Evolutionary conservation across 2,888 invertebrate genomes (phyloP).

Genomic region (Phasia obesa): DNA sequence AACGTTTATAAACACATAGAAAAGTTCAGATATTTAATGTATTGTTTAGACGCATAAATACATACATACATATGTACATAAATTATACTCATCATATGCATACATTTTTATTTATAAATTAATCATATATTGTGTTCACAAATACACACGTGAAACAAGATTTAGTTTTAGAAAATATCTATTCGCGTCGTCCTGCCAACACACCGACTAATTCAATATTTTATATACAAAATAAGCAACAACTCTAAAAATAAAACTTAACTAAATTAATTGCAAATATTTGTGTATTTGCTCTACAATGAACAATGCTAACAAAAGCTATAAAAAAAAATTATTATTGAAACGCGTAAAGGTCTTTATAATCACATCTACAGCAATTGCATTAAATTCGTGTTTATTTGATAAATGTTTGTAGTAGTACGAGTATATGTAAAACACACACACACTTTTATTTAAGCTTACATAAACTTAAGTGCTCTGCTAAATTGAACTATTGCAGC

Average conservation of each 20-base stretch:
- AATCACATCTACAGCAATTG: constrained; percentile 37
- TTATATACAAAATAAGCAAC: constrained; percentile 36
- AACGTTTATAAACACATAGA: not conserved
- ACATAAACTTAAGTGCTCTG: constrained; percentile 7
- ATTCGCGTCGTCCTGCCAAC: constrained; percentile 61
- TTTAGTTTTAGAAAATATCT: constrained; percentile 38
- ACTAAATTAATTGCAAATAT: constrained; percentile 82
- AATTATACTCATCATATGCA: too few species aligned
- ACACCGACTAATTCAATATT: constrained; percentile 30
- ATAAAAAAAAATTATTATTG: constrained; percentile 60
- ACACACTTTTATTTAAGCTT: not conserved
- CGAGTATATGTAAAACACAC: not conserved
- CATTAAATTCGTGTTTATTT: constrained; percentile 19
- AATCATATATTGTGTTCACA: constrained; percentile 25
- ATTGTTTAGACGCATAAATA: constrained; percentile 60
- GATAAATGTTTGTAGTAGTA: constrained; percentile 22
- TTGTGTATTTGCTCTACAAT: constrained; percentile 79
- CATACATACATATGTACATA: constrained; percentile 16
- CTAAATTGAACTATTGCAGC: constrained; percentile 1
- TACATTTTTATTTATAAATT: constrained; percentile 20
- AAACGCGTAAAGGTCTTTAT: constrained; percentile 74
- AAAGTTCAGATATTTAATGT: constrained; percentile 41
- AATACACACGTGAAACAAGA: constrained; percentile 21
- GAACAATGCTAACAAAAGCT: constrained; percentile 73
- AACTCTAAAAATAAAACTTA: constrained; percentile 74